A percentile compares a stretch with the other conserved stretches of the same genome.
Evolutionary conservation across 64 coral and sea anemone species (phyloP).

Genomic region (Montipora cactus): DNA sequence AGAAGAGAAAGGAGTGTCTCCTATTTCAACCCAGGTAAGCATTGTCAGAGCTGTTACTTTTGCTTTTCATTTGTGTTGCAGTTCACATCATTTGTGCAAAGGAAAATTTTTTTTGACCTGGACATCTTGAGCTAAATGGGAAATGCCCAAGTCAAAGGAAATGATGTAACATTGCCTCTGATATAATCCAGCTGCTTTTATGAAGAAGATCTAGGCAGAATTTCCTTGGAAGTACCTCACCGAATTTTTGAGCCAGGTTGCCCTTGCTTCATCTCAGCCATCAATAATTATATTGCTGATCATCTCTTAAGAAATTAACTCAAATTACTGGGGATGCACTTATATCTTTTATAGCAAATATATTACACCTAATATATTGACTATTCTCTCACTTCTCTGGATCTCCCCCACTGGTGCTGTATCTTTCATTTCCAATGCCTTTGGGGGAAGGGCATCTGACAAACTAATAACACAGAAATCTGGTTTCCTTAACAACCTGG

Average conservation of each 20-base stretch:
- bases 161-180: neutral
- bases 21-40: slow-evolving; percentile 31
- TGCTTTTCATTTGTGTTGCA: neutral
- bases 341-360: too few species aligned
- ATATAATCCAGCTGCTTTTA: too few species aligned
- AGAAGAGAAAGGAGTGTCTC: slow-evolving; percentile 7
- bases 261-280: neutral
- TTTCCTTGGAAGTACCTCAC: neutral
- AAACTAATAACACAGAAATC: slow-evolving; percentile 44
- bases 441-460: slow-evolving; percentile 28
- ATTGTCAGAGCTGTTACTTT: neutral
- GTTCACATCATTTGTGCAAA: neutral
- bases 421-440: slow-evolving; percentile 14
- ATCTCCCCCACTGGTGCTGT: slow-evolving; percentile 21
- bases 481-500: slow-evolving; percentile 16
- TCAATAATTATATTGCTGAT: neutral
- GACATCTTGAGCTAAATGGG: neutral
- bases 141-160: neutral
- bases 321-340: neutral
- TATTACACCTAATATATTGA: too few species aligned
- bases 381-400: too few species aligned
- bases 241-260: neutral
- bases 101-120: neutral
- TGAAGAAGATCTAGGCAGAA: neutral
- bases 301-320: neutral